These are phyloP conservation scores for Chrysocyon brachyurus DNA, from an alignment of 2,797 vertebrate genomes.

Conservation along the genomic window DNA sequence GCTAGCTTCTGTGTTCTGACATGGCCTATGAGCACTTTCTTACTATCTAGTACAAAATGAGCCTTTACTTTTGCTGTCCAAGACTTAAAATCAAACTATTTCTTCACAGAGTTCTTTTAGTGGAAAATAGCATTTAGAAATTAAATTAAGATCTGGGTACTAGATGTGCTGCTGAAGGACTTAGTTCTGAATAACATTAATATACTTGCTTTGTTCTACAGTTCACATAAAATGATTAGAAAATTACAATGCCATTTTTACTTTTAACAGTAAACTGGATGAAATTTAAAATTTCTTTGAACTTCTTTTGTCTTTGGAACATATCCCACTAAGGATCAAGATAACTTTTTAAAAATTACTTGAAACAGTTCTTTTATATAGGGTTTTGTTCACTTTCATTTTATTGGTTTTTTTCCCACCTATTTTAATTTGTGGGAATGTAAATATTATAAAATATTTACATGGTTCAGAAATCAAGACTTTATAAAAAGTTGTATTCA, in stretches of 20 bases:
- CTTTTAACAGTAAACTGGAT: constrained; percentile 33
- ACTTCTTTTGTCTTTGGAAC: constrained; percentile 47
- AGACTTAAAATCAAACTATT: background rate
- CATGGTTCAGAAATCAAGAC: constrained; percentile 13
- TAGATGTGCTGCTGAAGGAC: background rate
- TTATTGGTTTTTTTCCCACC: background rate
- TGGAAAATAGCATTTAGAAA: constrained; percentile 26
- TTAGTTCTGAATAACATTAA: constrained; percentile 58
- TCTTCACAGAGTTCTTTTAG: constrained; percentile 25
- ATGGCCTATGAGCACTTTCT: background rate
- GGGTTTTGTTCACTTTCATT: background rate
- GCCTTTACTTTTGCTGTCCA: background rate
- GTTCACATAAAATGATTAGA: constrained; percentile 22
- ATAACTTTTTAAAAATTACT: background rate
- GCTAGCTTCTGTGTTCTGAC: background rate
- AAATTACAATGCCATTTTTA: background rate
- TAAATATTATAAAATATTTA: background rate
- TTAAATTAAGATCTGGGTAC: background rate
- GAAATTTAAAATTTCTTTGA: constrained; percentile 3
- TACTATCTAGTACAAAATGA: background rate
- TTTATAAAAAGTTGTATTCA: background rate
- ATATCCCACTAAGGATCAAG: background rate
- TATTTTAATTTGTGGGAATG: background rate
- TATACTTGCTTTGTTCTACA: background rate
- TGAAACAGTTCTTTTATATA: constrained; percentile 47